These are phyloP conservation scores for Erethizon dorsatum DNA, from an alignment of 2,797 vertebrate genomes.

Conservation along the genomic window DNA sequence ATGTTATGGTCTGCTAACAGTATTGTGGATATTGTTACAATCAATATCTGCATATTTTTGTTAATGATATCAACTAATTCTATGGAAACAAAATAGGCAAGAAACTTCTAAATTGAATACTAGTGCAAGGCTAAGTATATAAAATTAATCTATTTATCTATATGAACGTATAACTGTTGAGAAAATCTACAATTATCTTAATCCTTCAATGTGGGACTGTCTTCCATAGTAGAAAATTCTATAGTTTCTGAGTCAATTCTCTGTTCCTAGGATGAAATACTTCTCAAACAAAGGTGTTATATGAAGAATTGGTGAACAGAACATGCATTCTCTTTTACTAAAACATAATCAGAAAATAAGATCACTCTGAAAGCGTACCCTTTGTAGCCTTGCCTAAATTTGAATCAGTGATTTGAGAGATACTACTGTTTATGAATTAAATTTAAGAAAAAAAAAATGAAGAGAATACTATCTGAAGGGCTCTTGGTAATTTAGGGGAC, in stretches of 20 bases:
- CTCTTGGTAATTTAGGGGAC: not conserved
- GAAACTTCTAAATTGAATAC: not conserved
- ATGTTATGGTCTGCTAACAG: not conserved
- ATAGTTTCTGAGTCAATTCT: not conserved
- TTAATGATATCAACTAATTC: not conserved
- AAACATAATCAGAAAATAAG: slow-evolving; percentile 59
- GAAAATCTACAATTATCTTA: not conserved
- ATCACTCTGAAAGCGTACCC: not conserved
- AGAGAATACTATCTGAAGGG: not conserved
- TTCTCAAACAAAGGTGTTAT: not conserved
- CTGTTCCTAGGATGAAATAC: not conserved
- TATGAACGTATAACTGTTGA: not conserved
- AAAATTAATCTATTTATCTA: not conserved
- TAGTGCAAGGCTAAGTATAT: not conserved
- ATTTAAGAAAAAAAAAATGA: not conserved
- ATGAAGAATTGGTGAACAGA: not conserved
- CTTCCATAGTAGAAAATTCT: not conserved
- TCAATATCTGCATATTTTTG: not conserved
- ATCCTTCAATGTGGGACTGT: not conserved
- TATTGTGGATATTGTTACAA: not conserved
- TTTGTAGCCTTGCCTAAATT: slow-evolving; percentile 6
- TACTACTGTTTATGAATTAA: not conserved
- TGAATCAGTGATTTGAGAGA: slow-evolving; percentile 49
- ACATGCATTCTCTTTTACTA: not conserved
- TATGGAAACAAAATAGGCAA: not conserved